Evolutionary conservation across 2,888 invertebrate species (phyloP), one percentile per base, ranked within the genome.

Genomic region (Caenorhabditis wallacei): DNA sequence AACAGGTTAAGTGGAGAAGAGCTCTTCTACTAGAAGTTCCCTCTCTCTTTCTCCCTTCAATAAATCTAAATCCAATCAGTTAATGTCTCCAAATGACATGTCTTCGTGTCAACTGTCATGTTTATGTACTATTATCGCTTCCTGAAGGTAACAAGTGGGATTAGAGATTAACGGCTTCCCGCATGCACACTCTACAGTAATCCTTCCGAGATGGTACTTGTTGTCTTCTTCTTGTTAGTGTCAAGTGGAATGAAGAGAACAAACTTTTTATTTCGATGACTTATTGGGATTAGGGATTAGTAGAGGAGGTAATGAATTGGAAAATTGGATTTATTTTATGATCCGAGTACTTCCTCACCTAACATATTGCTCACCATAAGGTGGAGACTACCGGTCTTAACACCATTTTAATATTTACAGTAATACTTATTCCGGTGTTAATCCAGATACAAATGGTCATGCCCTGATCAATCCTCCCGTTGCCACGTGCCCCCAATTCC

Each of bases 81-180:
- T n/a, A 16, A 26, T 13, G 16, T 53, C 13, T 30, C n/a, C 51
- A 51, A 26, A 20, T 64, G 51, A 51, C 51, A 26, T 22, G n/a
- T 30, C 40, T 8, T 24, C 13, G 20, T 64, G 51, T 64, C 64
- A 64, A 51, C 51, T 64, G 64, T 64, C 63, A 64, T 64, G 61
- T 63, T 63, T 51, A 64, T 64, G 48, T 26, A 64, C 51, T 64
- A 51, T 64, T 35, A 61, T 57, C 57, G 30, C 35, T n/a, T 40
- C 40, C 10, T 18, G 3, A n/a, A n/a, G 20, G 59, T 43, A 66
- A 66, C 66, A 66, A 66, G 66, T 66, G 66, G 46, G 53, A 53
- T 66, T 66, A 53, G 66, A 24, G 66, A 66, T 66, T 66, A 66
- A 66, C 66, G 66, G 66, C 66, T 66, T 66, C 66, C 66, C 66